Evolutionary conservation across 2,888 invertebrate genomes (phyloP).

Genomic region (Parascotia fuliginaria): DNA sequence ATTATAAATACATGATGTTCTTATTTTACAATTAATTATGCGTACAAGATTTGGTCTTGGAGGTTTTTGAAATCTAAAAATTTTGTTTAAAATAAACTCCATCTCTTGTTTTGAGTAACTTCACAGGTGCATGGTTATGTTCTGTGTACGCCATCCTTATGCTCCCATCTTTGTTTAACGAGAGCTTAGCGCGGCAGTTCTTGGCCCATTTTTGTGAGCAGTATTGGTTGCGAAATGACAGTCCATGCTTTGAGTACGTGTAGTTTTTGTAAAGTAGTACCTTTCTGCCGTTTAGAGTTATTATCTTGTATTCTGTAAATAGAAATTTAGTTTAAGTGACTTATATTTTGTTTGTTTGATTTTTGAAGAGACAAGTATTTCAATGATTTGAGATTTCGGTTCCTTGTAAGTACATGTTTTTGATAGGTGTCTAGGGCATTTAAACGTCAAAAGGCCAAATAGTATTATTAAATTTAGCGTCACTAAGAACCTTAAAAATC

Average conservation of each 20-base stretch:
- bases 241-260: constrained; percentile 31
- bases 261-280: constrained; percentile 27
- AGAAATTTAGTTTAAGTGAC: neutral
- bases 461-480: too few species aligned
- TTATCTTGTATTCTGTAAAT: constrained; percentile 28
- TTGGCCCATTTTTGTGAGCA: constrained; percentile 33
- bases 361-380: too few species aligned
- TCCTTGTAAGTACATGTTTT: too few species aligned
- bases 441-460: too few species aligned
- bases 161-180: constrained; percentile 26
- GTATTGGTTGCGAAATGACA: constrained; percentile 20
- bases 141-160: constrained; percentile 20
- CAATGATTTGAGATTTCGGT: too few species aligned
- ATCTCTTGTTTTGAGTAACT: constrained; percentile 13
- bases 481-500: too few species aligned
- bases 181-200: constrained; percentile 42
- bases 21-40: too few species aligned
- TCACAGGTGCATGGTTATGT: constrained; percentile 47
- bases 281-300: constrained; percentile 21
- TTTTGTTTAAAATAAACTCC: constrained; percentile 14
- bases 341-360: too few species aligned
- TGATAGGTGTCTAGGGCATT: too few species aligned
- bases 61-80: too few species aligned
- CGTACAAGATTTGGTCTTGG: too few species aligned
- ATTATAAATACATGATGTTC: too few species aligned